phyloP scores from a whole-genome alignment of 2,888 invertebrate genomes.

The Dryobota labecula region DNA sequence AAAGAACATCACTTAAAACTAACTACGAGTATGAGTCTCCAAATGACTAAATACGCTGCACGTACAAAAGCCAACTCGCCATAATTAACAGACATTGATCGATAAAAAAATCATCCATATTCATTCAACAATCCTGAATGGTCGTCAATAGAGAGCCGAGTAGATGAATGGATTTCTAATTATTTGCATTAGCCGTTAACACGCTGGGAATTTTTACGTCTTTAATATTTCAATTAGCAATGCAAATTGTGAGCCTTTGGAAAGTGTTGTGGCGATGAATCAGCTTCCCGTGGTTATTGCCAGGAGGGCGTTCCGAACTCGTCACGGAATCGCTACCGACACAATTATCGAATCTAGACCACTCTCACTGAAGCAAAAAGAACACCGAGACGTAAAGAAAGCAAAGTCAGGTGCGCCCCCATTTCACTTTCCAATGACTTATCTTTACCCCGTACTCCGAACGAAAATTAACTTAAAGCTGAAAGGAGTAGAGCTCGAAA shows the following conservation, averaged over 20 bases:
- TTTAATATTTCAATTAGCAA: conserved; percentile 68
- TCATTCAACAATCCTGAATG: conserved; percentile 62
- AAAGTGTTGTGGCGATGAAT: conserved; percentile 66
- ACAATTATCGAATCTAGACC: conserved; percentile 89
- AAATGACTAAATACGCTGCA: conserved; percentile 44
- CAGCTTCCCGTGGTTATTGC: conserved; percentile 69
- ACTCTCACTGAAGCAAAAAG: conserved; percentile 90
- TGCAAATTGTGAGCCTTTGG: conserved; percentile 63
- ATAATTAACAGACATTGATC: conserved; percentile 53
- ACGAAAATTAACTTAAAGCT: conserved; percentile 74
- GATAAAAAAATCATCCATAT: conserved; percentile 63
- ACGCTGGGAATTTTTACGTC: conserved; percentile 60
- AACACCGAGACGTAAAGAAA: conserved; percentile 88
- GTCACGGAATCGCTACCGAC: conserved; percentile 86
- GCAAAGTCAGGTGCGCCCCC: conserved; percentile 89
- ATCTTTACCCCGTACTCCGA: conserved; percentile 71
- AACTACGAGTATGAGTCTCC: conserved; percentile 21
- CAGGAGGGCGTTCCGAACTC: conserved; percentile 77
- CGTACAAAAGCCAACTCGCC: conserved; percentile 35
- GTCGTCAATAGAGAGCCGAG: conserved; percentile 56
- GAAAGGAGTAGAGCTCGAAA: conserved; percentile 65
- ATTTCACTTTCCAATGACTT: conserved; percentile 90
- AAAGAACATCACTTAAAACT: conserved; percentile 22
- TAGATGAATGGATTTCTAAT: conserved; percentile 68
- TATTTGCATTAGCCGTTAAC: conserved; percentile 65